A percentile compares a stretch with the other conserved stretches of the same genome.
phyloP scores from a whole-genome alignment of 2,113 vertebrate genomes.

The Paratilapia polleni region DNA sequence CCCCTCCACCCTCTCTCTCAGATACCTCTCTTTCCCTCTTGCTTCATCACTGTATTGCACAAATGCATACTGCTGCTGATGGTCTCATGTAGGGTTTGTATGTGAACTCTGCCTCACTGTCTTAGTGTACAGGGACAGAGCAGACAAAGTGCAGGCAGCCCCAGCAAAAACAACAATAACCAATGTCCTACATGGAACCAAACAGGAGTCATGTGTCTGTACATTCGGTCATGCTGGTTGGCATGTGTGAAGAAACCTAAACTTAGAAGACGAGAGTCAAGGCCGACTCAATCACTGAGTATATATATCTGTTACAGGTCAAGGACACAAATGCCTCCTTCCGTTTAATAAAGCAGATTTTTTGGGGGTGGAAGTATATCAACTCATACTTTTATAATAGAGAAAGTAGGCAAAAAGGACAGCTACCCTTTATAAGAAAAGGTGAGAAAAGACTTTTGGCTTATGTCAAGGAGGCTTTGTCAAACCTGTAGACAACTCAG shows the following conservation, averaged over 20 bases:
- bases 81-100: constrained; percentile 46
- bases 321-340: background rate
- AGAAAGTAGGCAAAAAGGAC: background rate
- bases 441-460: background rate
- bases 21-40: constrained; percentile 22
- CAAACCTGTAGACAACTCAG: background rate
- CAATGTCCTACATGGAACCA: constrained; percentile 1
- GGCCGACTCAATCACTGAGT: background rate
- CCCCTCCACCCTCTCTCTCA: background rate
- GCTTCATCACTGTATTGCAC: constrained; percentile 61
- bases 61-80: constrained; percentile 54
- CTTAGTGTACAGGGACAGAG: constrained; percentile 45
- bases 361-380: background rate
- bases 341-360: background rate
- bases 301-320: background rate
- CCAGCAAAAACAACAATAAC: constrained; percentile 15
- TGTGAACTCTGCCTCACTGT: constrained; percentile 47
- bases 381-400: background rate
- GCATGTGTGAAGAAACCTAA: background rate
- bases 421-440: background rate
- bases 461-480: background rate
- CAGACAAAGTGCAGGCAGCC: background rate
- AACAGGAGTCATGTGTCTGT: background rate
- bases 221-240: background rate
- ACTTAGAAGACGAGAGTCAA: background rate